Base-by-base conservation (phyloP, 2,113 vertebrate genomes). In the Macheiramphus alcinus region DNA sequence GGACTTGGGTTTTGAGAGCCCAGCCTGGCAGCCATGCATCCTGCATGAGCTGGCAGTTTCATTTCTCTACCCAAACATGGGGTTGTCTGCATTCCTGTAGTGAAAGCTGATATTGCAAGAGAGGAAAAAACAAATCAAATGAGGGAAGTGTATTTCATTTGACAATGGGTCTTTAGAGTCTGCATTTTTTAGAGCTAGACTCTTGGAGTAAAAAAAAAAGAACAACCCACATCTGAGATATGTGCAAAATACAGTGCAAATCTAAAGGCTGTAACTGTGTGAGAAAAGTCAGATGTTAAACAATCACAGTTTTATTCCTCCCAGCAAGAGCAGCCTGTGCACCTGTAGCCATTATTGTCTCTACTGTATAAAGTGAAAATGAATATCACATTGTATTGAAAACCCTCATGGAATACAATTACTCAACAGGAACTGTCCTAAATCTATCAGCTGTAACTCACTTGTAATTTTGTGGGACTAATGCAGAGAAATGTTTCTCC, bases 351-450 rank as follows among this genome's bases (percentile, higher is more conserved):
- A 48, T 97, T 97, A 96, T 94, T 96, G 96, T 96, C 93, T 97
- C 96, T 98, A 94, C 97, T 96, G 96, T 97, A 96, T 96, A 96
- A 97, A 96, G 96, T 98, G 97, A 97, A 97, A 98, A 97, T 98
- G 96, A 97, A 97, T 98, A 97, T 97, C 97, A 98, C 93, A 95
- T 97, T 97, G 96, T 97, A 97, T 92, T 90, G 96, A 92, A 97
- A 96, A 89, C 66, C 97, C 97, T 96, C 65, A 78, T 78, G 97
- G 97, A 97, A 97, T 97, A 98, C 93, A 97, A 94, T 95, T 97
- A 97, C 96, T 97, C 97, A 96, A 94, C 92, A 96, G 96, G 96
- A 97, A 97, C 95, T 88, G 87, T 95, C 94, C 92, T 97, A 97
- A 98, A 97, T 95, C 92, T 89, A 97, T 98, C 97, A 93, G 91